Percentiles rank a stretch among this genome's conserved stretches.
These are phyloP conservation scores for Aelia acuminata DNA, from an alignment of 2,888 invertebrate genomes.

Conservation along the genomic window DNA sequence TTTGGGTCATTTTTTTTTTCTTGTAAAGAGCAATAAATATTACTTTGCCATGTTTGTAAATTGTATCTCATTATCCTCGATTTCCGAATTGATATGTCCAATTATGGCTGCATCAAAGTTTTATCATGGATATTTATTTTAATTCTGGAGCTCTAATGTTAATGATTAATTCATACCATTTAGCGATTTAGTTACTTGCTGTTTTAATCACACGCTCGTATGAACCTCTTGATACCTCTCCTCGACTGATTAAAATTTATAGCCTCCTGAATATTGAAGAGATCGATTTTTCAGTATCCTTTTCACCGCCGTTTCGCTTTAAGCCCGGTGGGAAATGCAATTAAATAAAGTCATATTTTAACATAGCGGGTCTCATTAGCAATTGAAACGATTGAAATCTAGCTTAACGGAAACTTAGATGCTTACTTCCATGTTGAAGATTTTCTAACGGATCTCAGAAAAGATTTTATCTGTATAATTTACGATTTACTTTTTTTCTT, in stretches of 20 bases:
- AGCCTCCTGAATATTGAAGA: neutral
- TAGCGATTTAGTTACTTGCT: neutral
- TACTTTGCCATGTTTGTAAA: too few relatives aligned
- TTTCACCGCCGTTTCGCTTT: neutral
- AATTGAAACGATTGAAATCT: neutral
- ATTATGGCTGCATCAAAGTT: too few relatives aligned
- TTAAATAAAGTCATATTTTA: neutral
- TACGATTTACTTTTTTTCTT: too few relatives aligned
- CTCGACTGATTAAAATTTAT: neutral
- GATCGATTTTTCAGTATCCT: neutral
- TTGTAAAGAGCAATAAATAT: too few relatives aligned
- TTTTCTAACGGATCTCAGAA: neutral
- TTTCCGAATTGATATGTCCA: neutral
- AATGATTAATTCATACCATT: constrained; percentile 8
- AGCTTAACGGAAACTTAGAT: neutral
- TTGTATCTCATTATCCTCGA: too few relatives aligned
- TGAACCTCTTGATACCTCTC: neutral
- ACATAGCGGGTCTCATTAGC: neutral
- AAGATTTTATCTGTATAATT: neutral
- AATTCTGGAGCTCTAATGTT: neutral
- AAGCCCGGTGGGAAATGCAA: neutral
- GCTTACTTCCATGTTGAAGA: neutral
- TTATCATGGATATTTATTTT: neutral
- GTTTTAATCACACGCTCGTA: neutral
- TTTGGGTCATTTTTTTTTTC: too few relatives aligned